Evolutionary conservation across 1,140 invertebrate species (phyloP).

Genomic region (Elymnias hypermnestra): DNA sequence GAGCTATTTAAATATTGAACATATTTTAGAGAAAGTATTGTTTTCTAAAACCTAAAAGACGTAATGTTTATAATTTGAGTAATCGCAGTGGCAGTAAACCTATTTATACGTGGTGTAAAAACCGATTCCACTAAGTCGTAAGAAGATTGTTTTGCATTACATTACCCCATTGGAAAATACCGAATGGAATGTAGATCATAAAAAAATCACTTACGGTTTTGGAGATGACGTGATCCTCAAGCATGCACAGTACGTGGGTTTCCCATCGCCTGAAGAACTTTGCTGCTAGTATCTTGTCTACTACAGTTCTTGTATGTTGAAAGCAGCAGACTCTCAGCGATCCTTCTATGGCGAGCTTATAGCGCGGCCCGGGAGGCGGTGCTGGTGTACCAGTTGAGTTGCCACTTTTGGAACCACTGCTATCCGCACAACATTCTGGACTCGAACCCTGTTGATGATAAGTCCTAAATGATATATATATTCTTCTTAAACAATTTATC

Average conservation of each 20-base stretch:
- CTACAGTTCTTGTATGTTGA: constrained; percentile 87
- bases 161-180: neutral
- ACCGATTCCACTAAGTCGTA: neutral
- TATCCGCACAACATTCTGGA: constrained; percentile 62
- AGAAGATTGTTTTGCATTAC: neutral
- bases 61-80: neutral
- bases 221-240: constrained; percentile 83
- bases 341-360: constrained; percentile 86
- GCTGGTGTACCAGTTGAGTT: constrained; percentile 47
- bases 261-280: constrained; percentile 90
- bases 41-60: neutral
- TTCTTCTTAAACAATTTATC: no score
- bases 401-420: constrained; percentile 47
- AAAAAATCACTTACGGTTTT: constrained; percentile 81
- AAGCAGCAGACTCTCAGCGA: constrained; percentile 87
- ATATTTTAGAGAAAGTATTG: neutral
- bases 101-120: constrained; percentile 4
- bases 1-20: constrained; percentile 30
- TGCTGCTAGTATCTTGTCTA: constrained; percentile 88
- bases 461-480: no score
- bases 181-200: neutral
- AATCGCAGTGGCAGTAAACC: no score
- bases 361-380: constrained; percentile 80
- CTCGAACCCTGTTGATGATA: constrained; percentile 48
- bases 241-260: constrained; percentile 84